These are phyloP conservation scores for Enoplosus armatus DNA, from an alignment of 2,797 vertebrate species.

Conservation along the genomic window DNA sequence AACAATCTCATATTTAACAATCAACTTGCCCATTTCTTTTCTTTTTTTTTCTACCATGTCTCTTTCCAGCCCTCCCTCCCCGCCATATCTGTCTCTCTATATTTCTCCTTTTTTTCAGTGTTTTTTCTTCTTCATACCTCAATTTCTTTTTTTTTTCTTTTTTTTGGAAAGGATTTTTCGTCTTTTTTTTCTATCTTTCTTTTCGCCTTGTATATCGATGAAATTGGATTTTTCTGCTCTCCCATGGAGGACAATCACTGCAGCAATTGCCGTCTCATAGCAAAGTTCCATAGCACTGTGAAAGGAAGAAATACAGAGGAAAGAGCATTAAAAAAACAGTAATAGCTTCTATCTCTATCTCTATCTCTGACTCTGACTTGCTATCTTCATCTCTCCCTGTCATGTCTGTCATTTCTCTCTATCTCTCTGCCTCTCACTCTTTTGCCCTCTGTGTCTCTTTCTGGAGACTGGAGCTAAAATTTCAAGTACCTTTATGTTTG, in stretches of 20 bases:
- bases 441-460: conserved; percentile 14
- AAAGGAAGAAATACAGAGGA: conserved; percentile 74
- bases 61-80: conserved; percentile 39
- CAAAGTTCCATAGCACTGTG: conserved; percentile 71
- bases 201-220: conserved; percentile 75
- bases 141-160: conserved; percentile 66
- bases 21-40: conserved; percentile 59
- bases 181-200: conserved; percentile 54
- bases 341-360: conserved; percentile 73
- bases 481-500: conserved; percentile 6
- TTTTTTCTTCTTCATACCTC: conserved; percentile 53
- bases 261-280: conserved; percentile 79
- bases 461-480: neutral
- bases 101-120: conserved; percentile 39
- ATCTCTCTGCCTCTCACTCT: conserved; percentile 16
- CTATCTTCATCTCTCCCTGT: conserved; percentile 59
- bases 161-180: conserved; percentile 51
- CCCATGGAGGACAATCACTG: conserved; percentile 77
- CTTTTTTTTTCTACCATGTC: conserved; percentile 26
- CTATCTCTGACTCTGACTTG: conserved; percentile 49
- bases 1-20: conserved; percentile 88
- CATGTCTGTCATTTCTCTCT: conserved; percentile 37
- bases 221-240: conserved; percentile 81
- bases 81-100: conserved; percentile 43
- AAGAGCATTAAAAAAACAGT: conserved; percentile 73